Evolutionary conservation across 2,797 vertebrate genomes (phyloP).

Genomic region (Sebastes vulpes): DNA sequence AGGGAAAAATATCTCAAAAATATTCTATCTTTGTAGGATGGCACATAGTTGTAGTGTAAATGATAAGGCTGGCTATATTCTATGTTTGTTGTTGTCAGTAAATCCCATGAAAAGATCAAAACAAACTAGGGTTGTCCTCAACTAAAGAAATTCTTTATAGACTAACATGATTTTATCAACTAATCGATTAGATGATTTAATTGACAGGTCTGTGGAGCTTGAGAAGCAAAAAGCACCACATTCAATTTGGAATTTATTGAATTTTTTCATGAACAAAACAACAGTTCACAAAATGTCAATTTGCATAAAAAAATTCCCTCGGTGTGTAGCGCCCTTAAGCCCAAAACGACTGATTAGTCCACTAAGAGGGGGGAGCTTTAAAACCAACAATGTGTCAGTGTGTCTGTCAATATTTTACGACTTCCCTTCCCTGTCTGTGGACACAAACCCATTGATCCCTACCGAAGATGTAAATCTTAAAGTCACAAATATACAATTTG

Average conservation of each 20-base stretch:
- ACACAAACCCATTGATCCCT: background rate
- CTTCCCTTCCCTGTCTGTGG: background rate
- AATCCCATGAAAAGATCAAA: conserved; percentile 4
- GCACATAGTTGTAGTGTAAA: background rate
- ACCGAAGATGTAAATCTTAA: background rate
- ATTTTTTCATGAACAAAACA: no score
- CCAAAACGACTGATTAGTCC: no score
- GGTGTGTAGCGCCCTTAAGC: no score
- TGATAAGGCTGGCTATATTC: background rate
- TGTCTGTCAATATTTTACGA: background rate
- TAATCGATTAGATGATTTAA: no score
- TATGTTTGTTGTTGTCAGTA: background rate
- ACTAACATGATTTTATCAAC: no score
- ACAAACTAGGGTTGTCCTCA: background rate
- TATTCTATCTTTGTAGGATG: background rate
- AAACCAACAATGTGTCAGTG: background rate
- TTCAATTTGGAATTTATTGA: no score
- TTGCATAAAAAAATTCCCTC: no score
- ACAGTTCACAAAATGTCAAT: no score
- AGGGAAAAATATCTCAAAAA: background rate
- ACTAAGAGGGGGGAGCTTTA: no score
- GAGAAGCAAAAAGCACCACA: no score
- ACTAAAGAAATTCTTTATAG: no score
- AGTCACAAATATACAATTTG: background rate
- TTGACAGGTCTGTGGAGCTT: no score